Evolutionary conservation across 2,888 invertebrate genomes (phyloP), one percentile per base, ranked within the genome.

Genomic region (Polydrusus cervinus): DNA sequence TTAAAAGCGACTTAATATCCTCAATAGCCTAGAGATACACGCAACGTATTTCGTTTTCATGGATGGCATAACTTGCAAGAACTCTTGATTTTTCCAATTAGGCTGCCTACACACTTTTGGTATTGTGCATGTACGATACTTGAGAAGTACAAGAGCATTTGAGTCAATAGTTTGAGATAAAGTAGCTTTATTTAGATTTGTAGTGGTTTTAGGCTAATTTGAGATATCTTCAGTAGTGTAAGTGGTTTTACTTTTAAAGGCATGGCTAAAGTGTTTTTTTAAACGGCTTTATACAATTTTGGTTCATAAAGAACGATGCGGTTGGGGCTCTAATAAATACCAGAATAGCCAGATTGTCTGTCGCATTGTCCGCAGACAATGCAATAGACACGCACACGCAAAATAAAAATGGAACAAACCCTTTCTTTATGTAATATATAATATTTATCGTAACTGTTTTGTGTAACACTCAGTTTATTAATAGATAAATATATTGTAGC

Each of bases 81-180:
- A 38, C 57, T 57, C 57, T 38, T 38, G 30, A 57, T 38, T 57
- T 57, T 57, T 57, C 38, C 57, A 34, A 57, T 57, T 57, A 55
- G 34, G 57, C 57, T 25, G 6, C 57, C 57, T 38, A 38, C 57
- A 57, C 57, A 57, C 57, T 34, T 57, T 57, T 8, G 16, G 34
- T 57, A 57, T 57, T 38, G 14, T 57, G 16, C 57, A 57, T 57
- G 38, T 57, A 57, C 8, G 57, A 16, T 57, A 25, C 57, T 57
- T 57, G 57, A 34, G 34, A 57, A 57, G 38, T 34, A 9, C 14
- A 57, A 57, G 57, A 16, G 57, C 57, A 11, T 16, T 57, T 34
- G 16, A 57, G 16, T 57, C 25, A 55, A n/a, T 55, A 55, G 55
- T 30, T 55, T n/a, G 10, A 55, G 30, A 55, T 55, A 55, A 57